These are phyloP conservation scores for Ophion obscuratus DNA, from an alignment of 2,888 invertebrate genomes.

Conservation along the genomic window DNA sequence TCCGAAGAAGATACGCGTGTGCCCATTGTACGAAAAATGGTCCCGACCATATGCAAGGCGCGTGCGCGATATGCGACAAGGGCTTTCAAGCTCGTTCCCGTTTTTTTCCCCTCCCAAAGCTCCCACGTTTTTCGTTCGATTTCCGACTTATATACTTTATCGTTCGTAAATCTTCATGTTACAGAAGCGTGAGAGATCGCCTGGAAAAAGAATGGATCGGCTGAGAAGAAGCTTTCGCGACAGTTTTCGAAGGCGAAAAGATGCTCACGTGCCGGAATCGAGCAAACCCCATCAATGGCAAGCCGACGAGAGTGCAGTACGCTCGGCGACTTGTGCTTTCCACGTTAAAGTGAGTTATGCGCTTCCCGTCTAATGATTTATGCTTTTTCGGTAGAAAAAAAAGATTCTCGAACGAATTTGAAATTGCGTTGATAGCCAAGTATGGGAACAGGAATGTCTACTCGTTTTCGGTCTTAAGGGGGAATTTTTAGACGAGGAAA, in stretches of 20 bases:
- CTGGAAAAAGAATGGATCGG: conserved; percentile 93
- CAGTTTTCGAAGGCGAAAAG: conserved; percentile 96
- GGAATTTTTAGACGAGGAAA: too few species aligned
- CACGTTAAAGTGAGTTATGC: conserved; percentile 91
- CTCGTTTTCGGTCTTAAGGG: too few species aligned
- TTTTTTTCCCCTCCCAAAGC: neutral
- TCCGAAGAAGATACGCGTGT: too few species aligned
- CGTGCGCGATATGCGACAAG: too few species aligned
- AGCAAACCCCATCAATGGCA: conserved; percentile 99
- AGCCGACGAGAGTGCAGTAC: conserved; percentile 97
- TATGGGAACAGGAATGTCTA: too few species aligned
- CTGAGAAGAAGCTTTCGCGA: conserved; percentile 95
- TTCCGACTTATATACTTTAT: neutral
- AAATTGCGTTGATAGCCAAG: too few species aligned
- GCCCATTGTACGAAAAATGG: too few species aligned
- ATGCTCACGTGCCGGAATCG: conserved; percentile 93
- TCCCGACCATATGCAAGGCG: too few species aligned
- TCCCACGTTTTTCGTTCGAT: neutral
- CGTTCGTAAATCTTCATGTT: conserved; percentile 22
- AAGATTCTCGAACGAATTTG: too few species aligned
- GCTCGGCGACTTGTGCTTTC: conserved; percentile 98
- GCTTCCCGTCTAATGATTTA: neutral
- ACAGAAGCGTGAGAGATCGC: conserved; percentile 89
- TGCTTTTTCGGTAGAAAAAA: neutral
- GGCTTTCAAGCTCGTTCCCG: too few species aligned